Conservation (phyloP, 2,797 vertebrate genomes). For the Notolepis coatsorum region DNA sequence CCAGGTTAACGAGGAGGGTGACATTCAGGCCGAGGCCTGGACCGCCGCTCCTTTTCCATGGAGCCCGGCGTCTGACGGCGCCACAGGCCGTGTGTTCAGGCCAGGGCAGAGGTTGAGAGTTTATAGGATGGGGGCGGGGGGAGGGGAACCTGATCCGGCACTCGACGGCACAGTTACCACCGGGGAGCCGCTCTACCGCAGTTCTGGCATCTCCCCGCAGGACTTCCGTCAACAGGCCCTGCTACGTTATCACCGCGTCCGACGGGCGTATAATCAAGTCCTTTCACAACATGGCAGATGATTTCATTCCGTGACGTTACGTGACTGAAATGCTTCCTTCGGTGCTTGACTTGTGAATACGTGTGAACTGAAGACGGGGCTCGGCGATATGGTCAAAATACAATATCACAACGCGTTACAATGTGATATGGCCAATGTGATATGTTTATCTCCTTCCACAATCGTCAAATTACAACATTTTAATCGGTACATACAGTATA, state of each 20-base stretch:
- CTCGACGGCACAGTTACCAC: constrained; percentile 73
- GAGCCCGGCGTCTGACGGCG: constrained; percentile 60
- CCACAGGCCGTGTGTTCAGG: constrained; percentile 46
- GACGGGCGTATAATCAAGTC: neutral
- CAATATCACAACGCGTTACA: no score
- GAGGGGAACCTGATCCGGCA: constrained; percentile 65
- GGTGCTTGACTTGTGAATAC: no score
- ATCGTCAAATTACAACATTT: no score
- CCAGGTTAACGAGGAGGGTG: constrained; percentile 44
- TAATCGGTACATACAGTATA: no score
- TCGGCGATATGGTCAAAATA: no score
- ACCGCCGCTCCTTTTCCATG: constrained; percentile 46
- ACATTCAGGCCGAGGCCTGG: constrained; percentile 49
- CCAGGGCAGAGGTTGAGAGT: constrained; percentile 40
- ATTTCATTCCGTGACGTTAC: neutral
- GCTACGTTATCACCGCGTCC: constrained; percentile 4
- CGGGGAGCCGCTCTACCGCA: no score
- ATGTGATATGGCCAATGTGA: no score
- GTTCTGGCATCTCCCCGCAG: constrained; percentile 57
- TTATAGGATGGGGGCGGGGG: constrained; percentile 59
- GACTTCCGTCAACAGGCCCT: constrained; percentile 62
- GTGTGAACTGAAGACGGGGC: no score
- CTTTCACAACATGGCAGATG: constrained; percentile 8
- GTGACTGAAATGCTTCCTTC: constrained; percentile 3
- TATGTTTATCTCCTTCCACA: no score